Evolutionary conservation across 2,113 vertebrate species (phyloP).

Genomic region (Nymphicus hollandicus): DNA sequence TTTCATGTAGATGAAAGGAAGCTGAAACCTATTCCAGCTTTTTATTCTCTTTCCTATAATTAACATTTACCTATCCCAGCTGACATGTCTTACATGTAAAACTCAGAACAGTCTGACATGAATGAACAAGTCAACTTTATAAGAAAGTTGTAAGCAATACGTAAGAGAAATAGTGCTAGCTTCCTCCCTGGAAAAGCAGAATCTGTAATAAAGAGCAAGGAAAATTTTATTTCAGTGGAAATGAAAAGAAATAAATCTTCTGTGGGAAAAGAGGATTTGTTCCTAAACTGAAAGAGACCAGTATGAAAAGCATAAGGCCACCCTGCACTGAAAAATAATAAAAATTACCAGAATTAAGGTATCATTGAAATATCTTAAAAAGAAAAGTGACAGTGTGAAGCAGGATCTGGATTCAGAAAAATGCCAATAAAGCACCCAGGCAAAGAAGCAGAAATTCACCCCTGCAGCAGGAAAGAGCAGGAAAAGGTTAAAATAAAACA

Average conservation of each 20-base stretch:
- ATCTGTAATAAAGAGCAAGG: background rate
- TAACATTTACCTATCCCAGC: conserved; percentile 35
- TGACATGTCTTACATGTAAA: background rate
- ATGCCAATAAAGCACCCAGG: background rate
- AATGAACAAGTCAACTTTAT: background rate
- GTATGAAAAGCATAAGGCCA: background rate
- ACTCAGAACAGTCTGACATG: background rate
- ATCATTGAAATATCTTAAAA: background rate
- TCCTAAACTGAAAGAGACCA: background rate
- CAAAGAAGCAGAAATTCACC: background rate
- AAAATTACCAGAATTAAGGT: background rate
- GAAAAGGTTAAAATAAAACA: background rate
- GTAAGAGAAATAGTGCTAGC: background rate
- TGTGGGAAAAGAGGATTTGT: background rate
- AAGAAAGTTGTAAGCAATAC: background rate
- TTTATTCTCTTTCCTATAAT: conserved; percentile 28
- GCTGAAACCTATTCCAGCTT: background rate
- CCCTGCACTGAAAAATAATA: background rate
- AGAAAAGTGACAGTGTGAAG: background rate
- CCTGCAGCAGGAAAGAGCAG: background rate
- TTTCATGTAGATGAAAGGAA: background rate
- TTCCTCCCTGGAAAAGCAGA: conserved; percentile 22
- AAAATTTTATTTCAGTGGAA: conserved; percentile 32
- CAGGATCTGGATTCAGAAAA: background rate
- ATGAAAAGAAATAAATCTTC: conserved; percentile 31